Conservation (phyloP, 2,888 invertebrate genomes). For the Caenorhabditis imperialis region DNA sequence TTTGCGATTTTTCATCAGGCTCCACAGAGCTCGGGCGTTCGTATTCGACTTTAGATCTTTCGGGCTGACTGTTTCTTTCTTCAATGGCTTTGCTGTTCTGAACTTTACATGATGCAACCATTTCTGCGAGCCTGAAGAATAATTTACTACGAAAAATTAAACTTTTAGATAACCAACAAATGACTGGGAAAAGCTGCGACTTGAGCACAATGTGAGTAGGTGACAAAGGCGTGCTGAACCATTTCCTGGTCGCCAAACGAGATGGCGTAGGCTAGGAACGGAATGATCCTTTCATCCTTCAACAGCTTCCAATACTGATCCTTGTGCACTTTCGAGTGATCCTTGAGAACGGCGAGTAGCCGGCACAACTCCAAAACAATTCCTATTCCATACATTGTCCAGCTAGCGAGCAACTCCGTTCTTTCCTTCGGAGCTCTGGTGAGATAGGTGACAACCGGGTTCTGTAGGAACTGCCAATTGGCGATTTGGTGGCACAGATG, state of each 20-base stretch:
- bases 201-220: conserved; percentile 78
- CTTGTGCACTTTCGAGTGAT: conserved; percentile 75
- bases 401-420: conserved; percentile 59
- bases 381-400: conserved; percentile 71
- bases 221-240: conserved; percentile 78
- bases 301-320: conserved; percentile 77
- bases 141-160: too few species aligned
- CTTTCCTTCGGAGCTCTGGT: conserved; percentile 57
- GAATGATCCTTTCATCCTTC: conserved; percentile 79
- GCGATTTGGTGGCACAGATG: conserved; percentile 70
- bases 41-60: not conserved
- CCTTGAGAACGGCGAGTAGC: conserved; percentile 72
- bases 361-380: conserved; percentile 70
- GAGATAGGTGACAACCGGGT: conserved; percentile 66
- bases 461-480: conserved; percentile 60
- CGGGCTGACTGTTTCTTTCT: not conserved
- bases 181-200: conserved; percentile 78
- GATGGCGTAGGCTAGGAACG: conserved; percentile 79
- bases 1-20: conserved; percentile 31
- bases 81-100: conserved; percentile 6
- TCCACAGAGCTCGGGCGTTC: conserved; percentile 8
- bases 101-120: conserved; percentile 64
- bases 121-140: conserved; percentile 64
- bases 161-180: conserved; percentile 71
- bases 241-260: conserved; percentile 76